A percentile compares a stretch with the other conserved stretches of the same genome.
These are phyloP conservation scores for Heterodera filipjevi DNA, from an alignment of 2,888 invertebrate species.

Conservation along the genomic window DNA sequence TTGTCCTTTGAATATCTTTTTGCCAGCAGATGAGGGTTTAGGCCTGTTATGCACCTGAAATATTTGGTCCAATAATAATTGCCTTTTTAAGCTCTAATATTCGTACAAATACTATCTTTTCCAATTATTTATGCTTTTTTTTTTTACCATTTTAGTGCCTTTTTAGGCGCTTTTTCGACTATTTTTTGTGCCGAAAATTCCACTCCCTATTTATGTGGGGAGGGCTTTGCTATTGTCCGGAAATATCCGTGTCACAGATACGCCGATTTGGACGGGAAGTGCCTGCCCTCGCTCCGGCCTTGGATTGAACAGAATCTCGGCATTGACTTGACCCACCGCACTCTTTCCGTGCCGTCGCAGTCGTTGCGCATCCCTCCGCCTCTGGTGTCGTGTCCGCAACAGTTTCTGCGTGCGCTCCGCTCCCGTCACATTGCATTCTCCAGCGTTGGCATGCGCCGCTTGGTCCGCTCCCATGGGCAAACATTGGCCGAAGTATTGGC, in stretches of 20 bases:
- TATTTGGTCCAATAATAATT: no score
- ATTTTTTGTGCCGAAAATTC: no score
- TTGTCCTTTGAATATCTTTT: no score
- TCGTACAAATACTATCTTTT: no score
- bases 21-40: no score
- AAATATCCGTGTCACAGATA: slow-evolving; percentile 30
- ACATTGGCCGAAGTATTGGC: slow-evolving; percentile 81
- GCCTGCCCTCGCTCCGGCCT: slow-evolving; percentile 78
- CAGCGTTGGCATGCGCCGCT: slow-evolving; percentile 72
- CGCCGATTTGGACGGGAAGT: slow-evolving; percentile 66
- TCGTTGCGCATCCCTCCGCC: slow-evolving; percentile 26
- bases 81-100: no score
- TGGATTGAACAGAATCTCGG: slow-evolving; percentile 81
- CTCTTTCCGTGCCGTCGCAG: slow-evolving; percentile 47
- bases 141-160: no score
- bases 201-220: no score
- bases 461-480: slow-evolving; percentile 61
- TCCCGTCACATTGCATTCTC: slow-evolving; percentile 80
- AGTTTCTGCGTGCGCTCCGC: slow-evolving; percentile 84
- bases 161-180: no score
- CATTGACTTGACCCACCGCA: slow-evolving; percentile 67
- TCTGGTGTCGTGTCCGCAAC: slow-evolving; percentile 71
- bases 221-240: no score
- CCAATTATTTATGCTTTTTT: no score
- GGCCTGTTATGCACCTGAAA: no score